phyloP scores from a whole-genome alignment of 2,797 vertebrate species.

The Spinus olivaceus region DNA sequence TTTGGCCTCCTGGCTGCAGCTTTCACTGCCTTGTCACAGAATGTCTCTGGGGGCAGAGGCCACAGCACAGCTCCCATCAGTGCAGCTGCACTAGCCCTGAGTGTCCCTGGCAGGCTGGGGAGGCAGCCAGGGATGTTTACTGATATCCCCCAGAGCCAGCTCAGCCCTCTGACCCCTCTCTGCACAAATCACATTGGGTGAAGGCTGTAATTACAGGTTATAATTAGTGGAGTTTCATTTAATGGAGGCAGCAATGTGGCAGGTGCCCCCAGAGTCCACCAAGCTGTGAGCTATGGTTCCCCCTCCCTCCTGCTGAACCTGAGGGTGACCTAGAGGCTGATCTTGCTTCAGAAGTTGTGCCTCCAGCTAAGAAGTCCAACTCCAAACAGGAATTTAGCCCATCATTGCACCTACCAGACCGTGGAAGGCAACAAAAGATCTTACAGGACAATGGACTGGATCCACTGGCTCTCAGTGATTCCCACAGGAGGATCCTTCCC shows the following conservation, averaged over 20 bases:
- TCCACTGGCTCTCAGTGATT: background rate
- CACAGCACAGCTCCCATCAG: conserved; percentile 48
- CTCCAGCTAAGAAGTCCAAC: background rate
- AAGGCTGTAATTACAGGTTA: conserved; percentile 62
- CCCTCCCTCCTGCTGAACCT: background rate
- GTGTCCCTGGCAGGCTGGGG: conserved; percentile 9
- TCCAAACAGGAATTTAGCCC: background rate
- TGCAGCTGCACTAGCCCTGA: conserved; percentile 57
- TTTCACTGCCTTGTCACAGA: conserved; percentile 59
- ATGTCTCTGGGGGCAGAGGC: conserved; percentile 59
- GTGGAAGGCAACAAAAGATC: background rate
- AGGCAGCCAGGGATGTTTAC: conserved; percentile 52
- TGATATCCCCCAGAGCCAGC: background rate
- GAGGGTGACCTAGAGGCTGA: background rate
- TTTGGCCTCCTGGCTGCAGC: conserved; percentile 10
- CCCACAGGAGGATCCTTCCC: background rate
- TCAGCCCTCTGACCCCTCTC: conserved; percentile 18
- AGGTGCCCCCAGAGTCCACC: background rate
- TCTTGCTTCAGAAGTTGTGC: background rate
- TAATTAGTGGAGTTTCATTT: conserved; percentile 55
- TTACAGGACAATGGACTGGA: background rate
- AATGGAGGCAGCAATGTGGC: conserved; percentile 14
- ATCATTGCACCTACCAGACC: background rate
- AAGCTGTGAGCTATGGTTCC: background rate
- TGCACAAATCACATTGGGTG: conserved; percentile 43